Evolutionary conservation across 2,888 invertebrate species (phyloP).

Genomic region (Candidula unifasciata): DNA sequence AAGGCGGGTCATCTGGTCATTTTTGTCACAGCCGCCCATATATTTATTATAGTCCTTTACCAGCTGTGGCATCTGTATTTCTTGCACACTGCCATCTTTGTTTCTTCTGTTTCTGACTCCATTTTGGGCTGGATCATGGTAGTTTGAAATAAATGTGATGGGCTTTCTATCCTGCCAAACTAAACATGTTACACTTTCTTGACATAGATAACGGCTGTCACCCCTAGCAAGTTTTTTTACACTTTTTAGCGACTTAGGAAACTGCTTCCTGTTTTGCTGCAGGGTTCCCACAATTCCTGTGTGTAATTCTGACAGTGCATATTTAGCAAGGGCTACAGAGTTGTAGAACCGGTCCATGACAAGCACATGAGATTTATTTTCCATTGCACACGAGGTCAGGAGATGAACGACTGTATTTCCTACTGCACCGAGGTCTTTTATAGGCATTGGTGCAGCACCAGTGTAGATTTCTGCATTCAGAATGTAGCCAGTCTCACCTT

Average conservation of each 20-base stretch:
- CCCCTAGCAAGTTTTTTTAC: not conserved
- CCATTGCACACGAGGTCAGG: not conserved
- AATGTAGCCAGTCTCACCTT: constrained; percentile 22
- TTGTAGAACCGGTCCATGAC: constrained; percentile 49
- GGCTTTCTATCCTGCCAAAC: too few relatives aligned
- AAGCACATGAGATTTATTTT: constrained; percentile 43
- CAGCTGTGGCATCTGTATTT: constrained; percentile 24
- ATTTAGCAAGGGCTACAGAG: constrained; percentile 13
- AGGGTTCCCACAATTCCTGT: constrained; percentile 28
- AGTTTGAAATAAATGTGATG: too few relatives aligned
- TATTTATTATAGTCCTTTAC: constrained; percentile 19
- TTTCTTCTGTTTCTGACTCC: too few relatives aligned
- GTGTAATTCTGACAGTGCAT: constrained; percentile 37
- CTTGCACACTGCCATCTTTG: not conserved
- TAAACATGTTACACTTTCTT: too few relatives aligned
- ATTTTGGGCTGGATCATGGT: too few relatives aligned
- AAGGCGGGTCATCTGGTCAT: constrained; percentile 13
- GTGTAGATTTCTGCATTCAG: constrained; percentile 5
- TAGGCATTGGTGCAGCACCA: not conserved
- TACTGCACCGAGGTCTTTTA: constrained; percentile 35
- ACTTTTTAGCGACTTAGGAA: constrained; percentile 46
- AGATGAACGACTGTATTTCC: constrained; percentile 45
- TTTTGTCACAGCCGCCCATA: constrained; percentile 25
- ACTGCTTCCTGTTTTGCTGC: constrained; percentile 53
- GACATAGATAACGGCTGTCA: too few relatives aligned